Conservation (phyloP, 2,113 vertebrate genomes). For the Psittacara wagleri region DNA sequence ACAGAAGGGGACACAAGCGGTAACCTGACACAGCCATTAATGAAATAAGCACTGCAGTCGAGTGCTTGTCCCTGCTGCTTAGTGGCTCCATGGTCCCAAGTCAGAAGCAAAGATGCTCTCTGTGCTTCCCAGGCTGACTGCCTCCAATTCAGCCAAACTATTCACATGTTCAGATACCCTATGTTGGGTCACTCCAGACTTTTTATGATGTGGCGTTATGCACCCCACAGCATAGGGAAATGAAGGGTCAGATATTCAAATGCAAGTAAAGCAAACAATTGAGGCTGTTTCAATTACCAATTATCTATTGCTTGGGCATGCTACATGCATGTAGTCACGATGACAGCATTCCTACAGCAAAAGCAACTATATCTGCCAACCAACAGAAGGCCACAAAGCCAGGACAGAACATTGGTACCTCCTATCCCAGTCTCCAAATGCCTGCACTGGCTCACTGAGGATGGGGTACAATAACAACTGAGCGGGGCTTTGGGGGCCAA, state of each 20-base stretch:
- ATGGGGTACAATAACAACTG: conserved; percentile 47
- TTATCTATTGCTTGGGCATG: background rate
- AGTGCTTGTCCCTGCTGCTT: background rate
- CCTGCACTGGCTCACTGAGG: conserved; percentile 40
- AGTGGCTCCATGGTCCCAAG: background rate
- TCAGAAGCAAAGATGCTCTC: conserved; percentile 46
- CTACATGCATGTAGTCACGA: conserved; percentile 51
- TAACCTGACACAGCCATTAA: background rate
- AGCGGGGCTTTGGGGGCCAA: background rate
- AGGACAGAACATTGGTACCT: conserved; percentile 29
- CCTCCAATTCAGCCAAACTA: conserved; percentile 15
- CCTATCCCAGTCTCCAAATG: background rate
- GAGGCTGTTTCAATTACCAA: background rate
- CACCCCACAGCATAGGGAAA: background rate
- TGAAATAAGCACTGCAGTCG: background rate
- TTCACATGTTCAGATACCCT: conserved; percentile 49
- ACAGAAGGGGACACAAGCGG: background rate
- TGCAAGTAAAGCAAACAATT: conserved; percentile 53
- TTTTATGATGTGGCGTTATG: conserved; percentile 22
- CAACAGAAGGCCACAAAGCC: background rate
- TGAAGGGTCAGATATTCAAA: conserved; percentile 14
- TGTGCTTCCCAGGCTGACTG: conserved; percentile 23
- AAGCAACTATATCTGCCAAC: conserved; percentile 61
- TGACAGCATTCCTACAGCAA: conserved; percentile 71
- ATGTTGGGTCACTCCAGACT: conserved; percentile 17